A percentile compares a stretch with the other conserved stretches of the same genome.
These are phyloP conservation scores for Stegana nigrithorax DNA, from an alignment of 2,888 invertebrate species.

Conservation along the genomic window DNA sequence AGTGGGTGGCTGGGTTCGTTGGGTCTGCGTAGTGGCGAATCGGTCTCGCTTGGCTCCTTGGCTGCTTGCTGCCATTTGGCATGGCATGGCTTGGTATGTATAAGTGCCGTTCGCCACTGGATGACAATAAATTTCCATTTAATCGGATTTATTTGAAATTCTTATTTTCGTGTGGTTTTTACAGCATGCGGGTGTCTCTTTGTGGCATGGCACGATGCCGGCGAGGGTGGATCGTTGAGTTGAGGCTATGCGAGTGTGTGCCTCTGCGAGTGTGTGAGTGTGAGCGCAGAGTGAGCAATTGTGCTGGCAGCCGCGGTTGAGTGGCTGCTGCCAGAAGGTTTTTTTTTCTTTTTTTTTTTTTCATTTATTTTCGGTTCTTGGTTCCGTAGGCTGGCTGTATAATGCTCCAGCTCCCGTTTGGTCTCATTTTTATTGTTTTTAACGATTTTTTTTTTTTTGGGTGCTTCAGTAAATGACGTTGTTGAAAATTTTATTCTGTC, in stretches of 20 bases:
- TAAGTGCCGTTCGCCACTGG: conserved; percentile 61
- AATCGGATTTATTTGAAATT: conserved; percentile 65
- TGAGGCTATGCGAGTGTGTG: too few species aligned
- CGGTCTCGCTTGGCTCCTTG: too few species aligned
- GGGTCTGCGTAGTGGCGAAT: too few species aligned
- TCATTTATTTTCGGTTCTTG: too few species aligned
- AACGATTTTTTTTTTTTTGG: conserved; percentile 23
- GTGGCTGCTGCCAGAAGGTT: background rate
- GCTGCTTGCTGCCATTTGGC: too few species aligned
- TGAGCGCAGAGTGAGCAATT: too few species aligned
- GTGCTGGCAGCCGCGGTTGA: conserved; percentile 4
- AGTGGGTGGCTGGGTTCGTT: conserved; percentile 55
- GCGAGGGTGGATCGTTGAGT: too few species aligned
- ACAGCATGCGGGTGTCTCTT: conserved; percentile 19
- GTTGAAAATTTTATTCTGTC: conserved; percentile 16
- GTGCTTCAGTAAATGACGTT: conserved; percentile 18
- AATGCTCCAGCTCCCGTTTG: background rate
- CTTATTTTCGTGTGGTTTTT: conserved; percentile 53
- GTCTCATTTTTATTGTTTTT: conserved; percentile 27
- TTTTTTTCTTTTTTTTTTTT: background rate
- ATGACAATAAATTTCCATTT: conserved; percentile 63
- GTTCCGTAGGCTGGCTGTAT: background rate
- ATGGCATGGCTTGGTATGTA: conserved; percentile 55
- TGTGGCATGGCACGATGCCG: background rate
- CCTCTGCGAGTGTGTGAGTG: too few species aligned